Conservation (phyloP, 1,140 invertebrate genomes). For the Heliothis virescens region DNA sequence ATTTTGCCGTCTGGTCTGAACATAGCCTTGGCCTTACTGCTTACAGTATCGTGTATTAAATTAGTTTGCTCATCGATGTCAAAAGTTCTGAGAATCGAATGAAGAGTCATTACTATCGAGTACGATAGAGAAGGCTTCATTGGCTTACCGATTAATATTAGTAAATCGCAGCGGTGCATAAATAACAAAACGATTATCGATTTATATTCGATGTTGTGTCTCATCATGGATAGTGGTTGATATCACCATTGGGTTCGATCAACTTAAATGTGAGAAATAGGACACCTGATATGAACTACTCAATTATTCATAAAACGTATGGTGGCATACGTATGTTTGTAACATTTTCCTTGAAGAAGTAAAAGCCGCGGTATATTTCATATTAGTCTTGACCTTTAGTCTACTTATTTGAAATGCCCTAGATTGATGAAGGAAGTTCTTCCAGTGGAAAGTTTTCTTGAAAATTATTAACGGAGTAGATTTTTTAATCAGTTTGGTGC, state of each 20-base stretch:
- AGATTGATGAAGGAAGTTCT: background rate
- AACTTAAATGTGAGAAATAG: constrained; percentile 17
- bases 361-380: too few relatives aligned
- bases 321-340: background rate
- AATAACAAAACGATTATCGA: constrained; percentile 31
- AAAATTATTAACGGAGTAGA: too few relatives aligned
- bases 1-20: too few relatives aligned
- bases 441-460: too few relatives aligned
- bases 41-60: too few relatives aligned
- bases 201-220: background rate
- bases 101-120: background rate
- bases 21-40: too few relatives aligned
- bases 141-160: background rate
- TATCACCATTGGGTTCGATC: constrained; percentile 21
- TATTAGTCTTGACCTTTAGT: background rate
- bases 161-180: constrained; percentile 1
- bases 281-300: background rate
- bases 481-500: too few relatives aligned
- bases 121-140: background rate
- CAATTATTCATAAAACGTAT: constrained; percentile 17
- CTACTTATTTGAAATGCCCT: background rate
- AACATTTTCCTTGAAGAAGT: background rate
- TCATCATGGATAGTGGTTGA: background rate
- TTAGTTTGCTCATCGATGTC: background rate
- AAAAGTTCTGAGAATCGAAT: background rate